A percentile compares a stretch with the other conserved stretches of the same genome.
Evolutionary conservation across 1,140 invertebrate species (phyloP).

Genomic region (Heliconius hermathena): DNA sequence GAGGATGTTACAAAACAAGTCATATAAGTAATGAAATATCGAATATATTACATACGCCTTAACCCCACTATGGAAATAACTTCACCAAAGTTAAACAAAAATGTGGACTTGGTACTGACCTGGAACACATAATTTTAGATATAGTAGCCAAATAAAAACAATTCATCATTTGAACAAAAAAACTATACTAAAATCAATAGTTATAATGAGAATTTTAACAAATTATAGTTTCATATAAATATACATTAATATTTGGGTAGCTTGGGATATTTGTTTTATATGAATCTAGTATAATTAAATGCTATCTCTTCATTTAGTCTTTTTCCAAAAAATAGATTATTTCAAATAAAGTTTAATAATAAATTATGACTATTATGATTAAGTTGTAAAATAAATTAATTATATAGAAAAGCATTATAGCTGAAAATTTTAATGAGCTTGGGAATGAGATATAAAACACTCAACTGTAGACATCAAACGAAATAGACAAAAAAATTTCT

Average conservation of each 20-base stretch:
- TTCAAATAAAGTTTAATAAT: background rate
- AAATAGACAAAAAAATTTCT: background rate
- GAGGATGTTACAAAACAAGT: slow-evolving; percentile 1
- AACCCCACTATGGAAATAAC: slow-evolving; percentile 21
- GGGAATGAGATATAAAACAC: background rate
- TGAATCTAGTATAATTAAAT: background rate
- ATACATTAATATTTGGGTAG: background rate
- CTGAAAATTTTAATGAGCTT: background rate
- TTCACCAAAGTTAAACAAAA: slow-evolving; percentile 36
- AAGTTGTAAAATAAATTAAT: background rate
- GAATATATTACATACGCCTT: slow-evolving; percentile 9
- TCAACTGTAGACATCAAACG: slow-evolving; percentile 1
- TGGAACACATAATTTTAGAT: slow-evolving; percentile 46
- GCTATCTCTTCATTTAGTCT: background rate
- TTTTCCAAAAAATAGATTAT: background rate
- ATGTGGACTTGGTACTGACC: slow-evolving; percentile 49
- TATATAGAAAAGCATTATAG: background rate
- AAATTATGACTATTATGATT: background rate
- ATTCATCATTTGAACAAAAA: slow-evolving; percentile 3
- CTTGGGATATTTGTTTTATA: background rate
- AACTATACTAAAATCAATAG: background rate
- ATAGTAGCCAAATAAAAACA: slow-evolving; percentile 32
- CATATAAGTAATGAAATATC: background rate
- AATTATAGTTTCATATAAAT: background rate
- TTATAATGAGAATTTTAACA: background rate